These are phyloP conservation scores for Acleris cristana DNA, from an alignment of 2,888 invertebrate genomes.

Conservation along the genomic window DNA sequence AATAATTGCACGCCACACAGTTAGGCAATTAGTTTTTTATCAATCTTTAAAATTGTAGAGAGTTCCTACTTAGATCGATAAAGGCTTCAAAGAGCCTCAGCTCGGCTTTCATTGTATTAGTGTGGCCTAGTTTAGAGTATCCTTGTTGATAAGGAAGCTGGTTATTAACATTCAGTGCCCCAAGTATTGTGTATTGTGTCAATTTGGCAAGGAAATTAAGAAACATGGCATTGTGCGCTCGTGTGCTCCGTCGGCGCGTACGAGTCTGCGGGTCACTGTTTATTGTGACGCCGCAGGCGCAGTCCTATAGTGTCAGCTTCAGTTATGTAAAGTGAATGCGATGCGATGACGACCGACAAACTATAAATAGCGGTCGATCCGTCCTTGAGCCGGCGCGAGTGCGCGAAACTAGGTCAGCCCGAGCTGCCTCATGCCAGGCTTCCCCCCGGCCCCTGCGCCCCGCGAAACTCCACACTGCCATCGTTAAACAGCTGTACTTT, in stretches of 20 bases:
- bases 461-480: slow-evolving; percentile 39
- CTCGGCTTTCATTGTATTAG: slow-evolving; percentile 23
- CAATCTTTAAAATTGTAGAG: too few relatives aligned
- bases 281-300: slow-evolving; percentile 49
- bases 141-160: slow-evolving; percentile 58
- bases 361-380: slow-evolving; percentile 81
- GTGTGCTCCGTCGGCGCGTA: slow-evolving; percentile 55
- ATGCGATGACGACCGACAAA: slow-evolving; percentile 74
- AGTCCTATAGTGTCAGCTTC: slow-evolving; percentile 65
- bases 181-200: too few relatives aligned
- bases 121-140: slow-evolving; percentile 50
- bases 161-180: slow-evolving; percentile 52
- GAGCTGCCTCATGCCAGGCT: slow-evolving; percentile 65
- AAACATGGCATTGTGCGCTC: too few relatives aligned
- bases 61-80: too few relatives aligned
- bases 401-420: slow-evolving; percentile 78
- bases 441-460: slow-evolving; percentile 52
- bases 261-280: slow-evolving; percentile 57
- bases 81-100: too few relatives aligned
- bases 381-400: slow-evolving; percentile 80
- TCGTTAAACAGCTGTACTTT: slow-evolving; percentile 51
- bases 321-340: slow-evolving; percentile 77
- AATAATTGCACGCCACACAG: too few relatives aligned
- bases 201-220: too few relatives aligned
- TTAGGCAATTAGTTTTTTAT: too few relatives aligned